Evolutionary conservation across 2,113 vertebrate genomes (phyloP).

Genomic region (Bungarus multicinctus): DNA sequence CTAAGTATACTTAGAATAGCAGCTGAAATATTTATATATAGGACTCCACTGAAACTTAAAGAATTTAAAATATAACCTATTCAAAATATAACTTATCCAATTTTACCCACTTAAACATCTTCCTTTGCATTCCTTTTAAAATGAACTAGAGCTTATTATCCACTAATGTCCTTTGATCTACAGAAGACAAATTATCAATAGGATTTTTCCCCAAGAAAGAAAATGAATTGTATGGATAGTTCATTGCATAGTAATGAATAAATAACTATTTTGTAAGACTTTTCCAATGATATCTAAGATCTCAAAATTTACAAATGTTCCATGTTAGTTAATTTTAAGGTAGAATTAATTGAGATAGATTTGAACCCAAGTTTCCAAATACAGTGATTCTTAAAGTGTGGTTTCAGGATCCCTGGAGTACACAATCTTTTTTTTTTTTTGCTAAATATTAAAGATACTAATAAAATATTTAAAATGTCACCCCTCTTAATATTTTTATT

Average conservation of each 20-base stretch:
- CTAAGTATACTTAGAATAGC: not conserved
- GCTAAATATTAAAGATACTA: not conserved
- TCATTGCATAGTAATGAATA: conserved; percentile 7
- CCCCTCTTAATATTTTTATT: not conserved
- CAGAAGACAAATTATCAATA: not conserved
- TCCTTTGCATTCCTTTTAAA: not conserved
- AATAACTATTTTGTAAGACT: conserved; percentile 11
- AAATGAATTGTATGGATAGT: not conserved
- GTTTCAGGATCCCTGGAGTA: not conserved
- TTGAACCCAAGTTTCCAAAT: not conserved
- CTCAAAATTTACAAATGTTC: not conserved
- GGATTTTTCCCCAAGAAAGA: not conserved
- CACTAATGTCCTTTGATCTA: not conserved
- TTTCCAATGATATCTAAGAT: conserved; percentile 9
- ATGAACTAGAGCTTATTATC: not conserved
- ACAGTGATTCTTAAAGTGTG: not conserved
- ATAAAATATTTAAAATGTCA: not conserved
- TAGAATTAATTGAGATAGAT: not conserved
- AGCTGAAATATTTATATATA: not conserved
- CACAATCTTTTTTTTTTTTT: not conserved
- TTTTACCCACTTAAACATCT: not conserved
- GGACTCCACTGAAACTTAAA: not conserved
- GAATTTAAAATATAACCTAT: not conserved
- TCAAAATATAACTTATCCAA: not conserved
- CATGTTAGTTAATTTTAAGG: conserved; percentile 4